Conservation (phyloP, 2,888 invertebrate genomes). For the Sepiola atlantica region DNA sequence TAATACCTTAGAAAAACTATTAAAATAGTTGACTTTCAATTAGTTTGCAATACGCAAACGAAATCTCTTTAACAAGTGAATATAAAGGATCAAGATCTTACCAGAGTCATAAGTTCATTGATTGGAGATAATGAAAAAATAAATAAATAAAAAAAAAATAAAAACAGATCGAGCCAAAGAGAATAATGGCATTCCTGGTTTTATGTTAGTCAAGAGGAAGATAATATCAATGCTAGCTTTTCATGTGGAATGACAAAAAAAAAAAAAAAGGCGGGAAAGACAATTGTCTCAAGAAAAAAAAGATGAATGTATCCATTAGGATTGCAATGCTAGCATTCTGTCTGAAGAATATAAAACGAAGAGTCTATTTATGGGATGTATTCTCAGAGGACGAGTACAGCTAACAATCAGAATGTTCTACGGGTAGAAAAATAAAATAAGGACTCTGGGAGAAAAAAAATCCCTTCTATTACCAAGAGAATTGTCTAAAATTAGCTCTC, state of each 20-base stretch:
- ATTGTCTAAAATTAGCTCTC: not conserved
- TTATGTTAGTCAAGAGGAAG: not conserved
- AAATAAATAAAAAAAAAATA: not conserved
- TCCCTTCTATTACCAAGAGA: not conserved
- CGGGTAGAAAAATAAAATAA: not conserved
- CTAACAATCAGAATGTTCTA: slow-evolving; percentile 9
- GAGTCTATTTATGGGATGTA: not conserved
- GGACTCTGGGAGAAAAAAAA: not conserved
- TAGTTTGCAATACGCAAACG: not conserved
- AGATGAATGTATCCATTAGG: not conserved
- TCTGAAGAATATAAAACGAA: not conserved
- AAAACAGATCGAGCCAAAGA: not conserved
- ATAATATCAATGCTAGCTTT: not conserved
- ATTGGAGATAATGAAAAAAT: not conserved
- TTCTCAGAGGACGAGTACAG: slow-evolving; percentile 12
- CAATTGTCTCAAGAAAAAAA: not conserved
- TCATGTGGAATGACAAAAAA: not conserved
- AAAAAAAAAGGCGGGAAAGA: not conserved
- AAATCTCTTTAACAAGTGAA: too few relatives aligned
- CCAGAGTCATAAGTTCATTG: not conserved
- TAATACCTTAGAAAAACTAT: not conserved
- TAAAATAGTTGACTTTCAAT: not conserved
- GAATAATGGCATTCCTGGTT: not conserved
- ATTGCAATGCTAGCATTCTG: not conserved
- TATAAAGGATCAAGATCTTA: not conserved